phyloP scores from a whole-genome alignment of 2,113 vertebrate species.

The Petrocephalus microphthalmus region DNA sequence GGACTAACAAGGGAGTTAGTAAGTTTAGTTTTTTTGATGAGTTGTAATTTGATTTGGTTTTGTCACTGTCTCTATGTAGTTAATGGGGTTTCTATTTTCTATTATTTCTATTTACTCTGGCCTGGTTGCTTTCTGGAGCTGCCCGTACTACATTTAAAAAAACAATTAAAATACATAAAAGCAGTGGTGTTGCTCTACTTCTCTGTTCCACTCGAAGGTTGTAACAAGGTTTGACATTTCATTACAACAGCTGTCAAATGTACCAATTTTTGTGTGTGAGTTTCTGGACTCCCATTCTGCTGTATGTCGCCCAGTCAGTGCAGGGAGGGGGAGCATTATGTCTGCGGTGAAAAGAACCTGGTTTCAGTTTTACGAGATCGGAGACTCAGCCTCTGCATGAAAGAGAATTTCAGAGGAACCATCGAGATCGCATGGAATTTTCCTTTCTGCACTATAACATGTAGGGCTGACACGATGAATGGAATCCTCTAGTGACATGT shows the following conservation, averaged over 20 bases:
- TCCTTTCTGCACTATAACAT: neutral
- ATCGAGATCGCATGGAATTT: neutral
- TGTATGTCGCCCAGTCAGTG: neutral
- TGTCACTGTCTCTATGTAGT: neutral
- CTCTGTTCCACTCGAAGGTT: neutral
- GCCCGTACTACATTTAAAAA: neutral
- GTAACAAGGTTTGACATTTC: neutral
- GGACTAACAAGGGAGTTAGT: neutral
- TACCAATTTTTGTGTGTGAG: neutral
- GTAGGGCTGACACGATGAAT: neutral
- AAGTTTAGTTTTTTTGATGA: neutral
- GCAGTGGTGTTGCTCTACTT: neutral
- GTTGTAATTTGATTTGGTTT: neutral
- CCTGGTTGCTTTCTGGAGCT: neutral
- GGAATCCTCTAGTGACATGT: neutral
- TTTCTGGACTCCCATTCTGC: neutral
- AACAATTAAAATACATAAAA: neutral
- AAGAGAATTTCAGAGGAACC: neutral
- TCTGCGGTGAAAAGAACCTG: neutral
- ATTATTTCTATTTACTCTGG: too few relatives aligned
- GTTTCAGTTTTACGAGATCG: neutral
- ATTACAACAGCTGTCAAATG: neutral
- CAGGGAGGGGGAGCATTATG: neutral
- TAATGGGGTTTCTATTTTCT: neutral
- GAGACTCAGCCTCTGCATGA: neutral